Conservation (phyloP, 2,113 vertebrate species). For the Nyctereutes procyonoides region DNA sequence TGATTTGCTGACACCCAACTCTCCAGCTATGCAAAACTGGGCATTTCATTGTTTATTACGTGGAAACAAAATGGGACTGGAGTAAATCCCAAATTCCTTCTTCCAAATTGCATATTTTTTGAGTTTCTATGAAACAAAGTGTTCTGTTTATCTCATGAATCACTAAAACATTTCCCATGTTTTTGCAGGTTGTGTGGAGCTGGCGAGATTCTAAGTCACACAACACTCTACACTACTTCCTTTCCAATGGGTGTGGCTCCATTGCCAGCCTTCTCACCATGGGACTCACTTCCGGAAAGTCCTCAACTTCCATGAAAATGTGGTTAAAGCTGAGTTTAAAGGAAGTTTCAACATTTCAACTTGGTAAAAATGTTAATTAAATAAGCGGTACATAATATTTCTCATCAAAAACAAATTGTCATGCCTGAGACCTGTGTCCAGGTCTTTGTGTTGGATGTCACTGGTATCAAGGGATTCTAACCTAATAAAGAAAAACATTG, state of each 20-base stretch:
- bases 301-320: background rate
- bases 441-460: background rate
- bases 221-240: fast-evolving
- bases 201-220: background rate
- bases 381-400: background rate
- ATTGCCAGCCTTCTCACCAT: fast-evolving
- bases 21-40: background rate
- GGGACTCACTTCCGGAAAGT: fast-evolving
- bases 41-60: background rate
- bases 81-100: background rate
- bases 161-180: fast-evolving
- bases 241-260: background rate
- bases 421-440: background rate
- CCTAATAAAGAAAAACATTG: background rate
- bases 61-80: background rate
- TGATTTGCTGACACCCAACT: background rate
- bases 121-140: background rate
- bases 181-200: background rate
- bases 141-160: background rate
- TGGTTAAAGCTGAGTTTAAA: fast-evolving
- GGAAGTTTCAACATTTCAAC: background rate
- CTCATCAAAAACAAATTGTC: background rate
- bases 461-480: background rate
- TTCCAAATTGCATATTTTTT: background rate
- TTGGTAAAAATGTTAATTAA: fast-evolving